phyloP scores from a whole-genome alignment of 2,888 invertebrate genomes.

The Eupsilia transversa region DNA sequence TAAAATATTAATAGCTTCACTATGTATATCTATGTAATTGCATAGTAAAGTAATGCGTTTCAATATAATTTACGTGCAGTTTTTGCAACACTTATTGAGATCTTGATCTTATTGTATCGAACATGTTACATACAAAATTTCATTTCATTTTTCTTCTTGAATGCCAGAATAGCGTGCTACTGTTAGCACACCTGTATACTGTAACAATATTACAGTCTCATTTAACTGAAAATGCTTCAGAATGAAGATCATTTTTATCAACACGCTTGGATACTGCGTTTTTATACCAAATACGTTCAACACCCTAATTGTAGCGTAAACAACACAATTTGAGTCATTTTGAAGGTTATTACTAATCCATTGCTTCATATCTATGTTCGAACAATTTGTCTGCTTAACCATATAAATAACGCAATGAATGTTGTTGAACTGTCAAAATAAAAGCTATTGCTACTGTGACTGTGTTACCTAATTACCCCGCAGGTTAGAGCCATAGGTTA shows the following conservation, averaged over 20 bases:
- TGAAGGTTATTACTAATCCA: too few species aligned
- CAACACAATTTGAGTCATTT: too few species aligned
- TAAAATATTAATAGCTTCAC: conserved; percentile 37
- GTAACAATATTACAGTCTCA: not conserved
- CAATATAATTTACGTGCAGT: not conserved
- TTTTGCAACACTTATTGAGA: conserved; percentile 20
- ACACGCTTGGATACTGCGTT: not conserved
- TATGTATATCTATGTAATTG: conserved; percentile 16
- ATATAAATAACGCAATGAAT: not conserved
- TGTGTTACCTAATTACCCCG: not conserved
- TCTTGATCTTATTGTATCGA: not conserved
- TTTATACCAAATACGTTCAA: not conserved
- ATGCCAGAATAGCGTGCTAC: not conserved
- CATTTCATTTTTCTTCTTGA: not conserved
- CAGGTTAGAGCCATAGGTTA: not conserved
- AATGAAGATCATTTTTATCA: not conserved
- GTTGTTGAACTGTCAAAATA: not conserved
- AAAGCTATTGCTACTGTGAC: not conserved
- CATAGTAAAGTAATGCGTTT: conserved; percentile 2
- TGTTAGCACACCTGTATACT: not conserved
- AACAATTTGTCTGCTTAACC: not conserved
- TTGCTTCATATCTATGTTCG: too few species aligned
- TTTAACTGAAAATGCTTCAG: not conserved
- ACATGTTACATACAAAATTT: not conserved
- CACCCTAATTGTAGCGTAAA: too few species aligned